phyloP scores from a whole-genome alignment of 2,888 invertebrate species.

The Coronaproctus castanopsis region DNA sequence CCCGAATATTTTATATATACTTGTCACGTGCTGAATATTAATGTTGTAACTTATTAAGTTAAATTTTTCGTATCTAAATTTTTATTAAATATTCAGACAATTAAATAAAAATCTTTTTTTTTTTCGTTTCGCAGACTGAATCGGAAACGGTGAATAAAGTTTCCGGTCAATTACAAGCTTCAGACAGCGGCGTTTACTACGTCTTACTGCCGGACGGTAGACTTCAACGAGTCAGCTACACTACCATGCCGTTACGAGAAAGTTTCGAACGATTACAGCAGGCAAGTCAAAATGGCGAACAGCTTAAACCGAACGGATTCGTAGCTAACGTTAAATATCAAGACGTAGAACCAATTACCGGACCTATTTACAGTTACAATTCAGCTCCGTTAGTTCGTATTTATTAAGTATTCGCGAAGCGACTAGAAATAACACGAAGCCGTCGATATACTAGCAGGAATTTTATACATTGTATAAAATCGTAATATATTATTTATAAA shows the following conservation, averaged over 20 bases:
- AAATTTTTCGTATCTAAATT: too few species aligned
- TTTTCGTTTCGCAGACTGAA: slow-evolving; percentile 3
- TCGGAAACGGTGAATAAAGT: slow-evolving; percentile 9
- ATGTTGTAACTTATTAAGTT: too few species aligned
- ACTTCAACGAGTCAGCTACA: slow-evolving; percentile 19
- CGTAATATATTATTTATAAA: too few species aligned
- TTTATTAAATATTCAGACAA: too few species aligned
- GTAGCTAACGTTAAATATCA: slow-evolving; percentile 20
- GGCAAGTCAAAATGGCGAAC: neutral
- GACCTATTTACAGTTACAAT: slow-evolving; percentile 20
- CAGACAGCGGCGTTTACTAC: slow-evolving; percentile 19
- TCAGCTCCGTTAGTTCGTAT: slow-evolving; percentile 17
- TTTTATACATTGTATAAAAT: too few species aligned
- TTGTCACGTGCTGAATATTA: too few species aligned
- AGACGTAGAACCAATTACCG: slow-evolving; percentile 20
- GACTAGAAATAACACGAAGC: too few species aligned
- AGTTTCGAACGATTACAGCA: slow-evolving; percentile 1
- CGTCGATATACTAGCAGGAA: too few species aligned
- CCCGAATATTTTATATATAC: too few species aligned
- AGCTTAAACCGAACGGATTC: slow-evolving; percentile 9
- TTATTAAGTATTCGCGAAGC: slow-evolving; percentile 25
- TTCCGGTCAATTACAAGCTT: slow-evolving; percentile 5
- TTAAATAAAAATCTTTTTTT: too few species aligned
- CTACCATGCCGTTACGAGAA: slow-evolving; percentile 12
- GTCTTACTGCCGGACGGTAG: slow-evolving; percentile 20